Percentiles rank a stretch among this genome's conserved stretches.
phyloP scores from a whole-genome alignment of 1,140 invertebrate species.

The Geopemphigus sp. region DNA sequence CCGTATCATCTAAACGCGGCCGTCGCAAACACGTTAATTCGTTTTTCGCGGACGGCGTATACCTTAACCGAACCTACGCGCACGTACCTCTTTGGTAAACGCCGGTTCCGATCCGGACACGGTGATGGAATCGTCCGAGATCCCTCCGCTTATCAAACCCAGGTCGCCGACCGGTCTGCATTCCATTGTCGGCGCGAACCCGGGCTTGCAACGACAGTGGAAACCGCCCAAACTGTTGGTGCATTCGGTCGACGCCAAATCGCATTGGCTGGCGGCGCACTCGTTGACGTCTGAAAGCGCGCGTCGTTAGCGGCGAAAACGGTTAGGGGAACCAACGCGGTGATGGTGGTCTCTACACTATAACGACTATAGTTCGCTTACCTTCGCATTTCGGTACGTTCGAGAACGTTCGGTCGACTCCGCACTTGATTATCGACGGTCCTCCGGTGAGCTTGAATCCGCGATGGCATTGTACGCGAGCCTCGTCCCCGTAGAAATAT shows the following conservation, averaged over 20 bases:
- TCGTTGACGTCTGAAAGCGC: slow-evolving; percentile 85
- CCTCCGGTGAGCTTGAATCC: slow-evolving; percentile 84
- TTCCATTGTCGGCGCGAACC: slow-evolving; percentile 83
- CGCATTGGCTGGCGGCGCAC: slow-evolving; percentile 84
- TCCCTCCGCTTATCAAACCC: slow-evolving; percentile 82
- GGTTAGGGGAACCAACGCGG: too few relatives aligned
- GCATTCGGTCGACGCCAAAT: slow-evolving; percentile 86
- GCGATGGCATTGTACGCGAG: slow-evolving; percentile 85
- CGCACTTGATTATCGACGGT: slow-evolving; percentile 84
- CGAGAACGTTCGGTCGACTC: slow-evolving; percentile 79
- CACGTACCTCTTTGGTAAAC: slow-evolving; percentile 73
- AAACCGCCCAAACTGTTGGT: slow-evolving; percentile 88
- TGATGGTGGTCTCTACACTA: too few relatives aligned
- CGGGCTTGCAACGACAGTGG: slow-evolving; percentile 82
- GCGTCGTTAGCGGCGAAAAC: too few relatives aligned
- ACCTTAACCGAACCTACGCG: too few relatives aligned
- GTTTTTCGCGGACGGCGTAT: too few relatives aligned
- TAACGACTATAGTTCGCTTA: too few relatives aligned
- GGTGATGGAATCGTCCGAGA: slow-evolving; percentile 83
- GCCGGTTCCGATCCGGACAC: slow-evolving; percentile 79
- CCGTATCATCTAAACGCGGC: slow-evolving; percentile 66
- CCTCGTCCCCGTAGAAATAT: slow-evolving; percentile 87
- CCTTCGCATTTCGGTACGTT: slow-evolving; percentile 81
- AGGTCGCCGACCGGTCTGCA: slow-evolving; percentile 85
- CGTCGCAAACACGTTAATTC: too few relatives aligned